Conservation (phyloP, 1,140 invertebrate genomes). For the Trachelipus rathkii region DNA sequence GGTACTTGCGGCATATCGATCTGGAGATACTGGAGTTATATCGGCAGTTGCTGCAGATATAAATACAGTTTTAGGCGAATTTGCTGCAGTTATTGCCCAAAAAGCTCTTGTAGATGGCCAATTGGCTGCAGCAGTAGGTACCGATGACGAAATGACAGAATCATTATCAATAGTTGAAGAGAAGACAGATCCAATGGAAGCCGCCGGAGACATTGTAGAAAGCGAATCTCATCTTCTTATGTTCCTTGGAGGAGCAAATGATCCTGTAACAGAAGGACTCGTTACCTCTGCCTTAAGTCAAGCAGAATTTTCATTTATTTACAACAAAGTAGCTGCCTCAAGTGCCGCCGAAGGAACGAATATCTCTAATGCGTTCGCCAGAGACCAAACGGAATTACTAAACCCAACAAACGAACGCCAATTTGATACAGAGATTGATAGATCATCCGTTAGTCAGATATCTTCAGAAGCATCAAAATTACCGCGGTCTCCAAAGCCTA, state of each 20-base stretch:
- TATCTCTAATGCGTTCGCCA: constrained; percentile 21
- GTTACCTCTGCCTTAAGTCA: constrained; percentile 42
- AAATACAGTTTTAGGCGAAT: constrained; percentile 59
- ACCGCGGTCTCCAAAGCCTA: constrained; percentile 37
- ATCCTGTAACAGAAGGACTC: constrained; percentile 40
- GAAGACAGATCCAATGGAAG: constrained; percentile 35
- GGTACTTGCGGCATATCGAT: constrained; percentile 47
- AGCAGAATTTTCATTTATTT: constrained; percentile 43
- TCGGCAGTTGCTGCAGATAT: constrained; percentile 38
- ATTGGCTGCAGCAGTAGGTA: constrained; percentile 48
- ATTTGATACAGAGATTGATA: not conserved
- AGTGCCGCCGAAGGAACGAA: constrained; percentile 26
- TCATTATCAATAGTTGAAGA: constrained; percentile 41
- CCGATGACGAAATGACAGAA: constrained; percentile 31
- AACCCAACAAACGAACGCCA: no score
- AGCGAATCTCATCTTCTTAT: constrained; percentile 44
- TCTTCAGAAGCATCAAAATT: constrained; percentile 30
- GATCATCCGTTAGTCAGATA: constrained; percentile 18
- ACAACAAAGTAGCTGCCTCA: constrained; percentile 32
- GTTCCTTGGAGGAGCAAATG: constrained; percentile 41
- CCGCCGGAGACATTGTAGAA: constrained; percentile 41
- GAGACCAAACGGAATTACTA: not conserved
- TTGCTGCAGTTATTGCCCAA: constrained; percentile 69
- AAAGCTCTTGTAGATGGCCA: constrained; percentile 70
- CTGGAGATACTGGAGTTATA: constrained; percentile 40